These are phyloP conservation scores for Eucriotettix oculatus DNA, from an alignment of 2,888 invertebrate genomes.

Conservation along the genomic window DNA sequence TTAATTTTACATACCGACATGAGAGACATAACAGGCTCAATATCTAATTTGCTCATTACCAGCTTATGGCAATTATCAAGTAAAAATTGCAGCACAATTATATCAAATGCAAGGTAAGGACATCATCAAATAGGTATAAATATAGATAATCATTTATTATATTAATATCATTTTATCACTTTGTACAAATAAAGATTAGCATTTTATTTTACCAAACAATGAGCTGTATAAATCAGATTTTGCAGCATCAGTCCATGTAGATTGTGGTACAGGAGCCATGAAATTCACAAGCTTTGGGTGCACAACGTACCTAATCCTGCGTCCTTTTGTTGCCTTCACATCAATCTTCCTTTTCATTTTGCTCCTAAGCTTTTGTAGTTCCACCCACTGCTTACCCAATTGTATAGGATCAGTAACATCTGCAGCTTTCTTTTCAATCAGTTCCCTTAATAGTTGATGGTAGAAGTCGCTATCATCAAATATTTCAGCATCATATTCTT, in stretches of 20 bases:
- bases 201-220: constrained; percentile 46
- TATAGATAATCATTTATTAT: too few relatives aligned
- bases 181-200: too few relatives aligned
- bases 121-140: too few relatives aligned
- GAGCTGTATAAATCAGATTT: constrained; percentile 68
- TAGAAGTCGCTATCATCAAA: constrained; percentile 97
- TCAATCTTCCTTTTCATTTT: constrained; percentile 89
- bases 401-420: constrained; percentile 71
- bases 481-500: constrained; percentile 61
- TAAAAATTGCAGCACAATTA: too few relatives aligned
- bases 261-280: constrained; percentile 61
- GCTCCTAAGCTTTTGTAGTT: constrained; percentile 76
- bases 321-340: constrained; percentile 84
- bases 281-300: constrained; percentile 77
- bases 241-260: constrained; percentile 58
- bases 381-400: constrained; percentile 77
- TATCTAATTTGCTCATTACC: too few relatives aligned
- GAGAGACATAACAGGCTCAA: too few relatives aligned
- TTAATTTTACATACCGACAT: too few relatives aligned
- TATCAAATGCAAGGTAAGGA: too few relatives aligned
- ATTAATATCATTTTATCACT: too few relatives aligned
- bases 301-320: constrained; percentile 73
- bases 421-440: constrained; percentile 81
- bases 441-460: constrained; percentile 76
- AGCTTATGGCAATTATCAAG: too few relatives aligned